A percentile compares a stretch with the other conserved stretches of the same genome.
phyloP scores from a whole-genome alignment of 2,888 invertebrate genomes.

The Diarsia dahlii region DNA sequence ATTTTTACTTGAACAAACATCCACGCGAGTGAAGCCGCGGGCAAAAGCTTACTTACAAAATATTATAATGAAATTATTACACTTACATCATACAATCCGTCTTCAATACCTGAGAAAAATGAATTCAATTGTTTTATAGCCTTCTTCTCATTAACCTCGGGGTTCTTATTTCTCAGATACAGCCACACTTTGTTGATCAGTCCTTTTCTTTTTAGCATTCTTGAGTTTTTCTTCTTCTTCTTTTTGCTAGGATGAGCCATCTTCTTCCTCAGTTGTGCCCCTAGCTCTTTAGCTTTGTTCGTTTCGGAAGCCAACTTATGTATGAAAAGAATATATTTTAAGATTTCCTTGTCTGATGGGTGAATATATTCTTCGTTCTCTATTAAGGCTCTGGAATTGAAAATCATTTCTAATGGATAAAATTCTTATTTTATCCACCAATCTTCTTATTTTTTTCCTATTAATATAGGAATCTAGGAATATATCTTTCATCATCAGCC shows the following conservation, averaged over 20 bases:
- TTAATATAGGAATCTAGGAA: too few relatives aligned
- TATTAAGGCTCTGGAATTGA: conserved; percentile 63
- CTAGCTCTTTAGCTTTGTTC: conserved; percentile 11
- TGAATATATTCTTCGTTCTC: conserved; percentile 61
- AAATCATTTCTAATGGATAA: too few relatives aligned
- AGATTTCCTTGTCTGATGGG: conserved; percentile 74
- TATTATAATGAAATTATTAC: background rate
- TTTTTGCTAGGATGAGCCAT: conserved; percentile 58
- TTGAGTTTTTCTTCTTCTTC: conserved; percentile 43
- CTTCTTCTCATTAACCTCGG: background rate
- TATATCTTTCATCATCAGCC: too few relatives aligned
- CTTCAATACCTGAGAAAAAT: conserved; percentile 69
- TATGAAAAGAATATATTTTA: conserved; percentile 75
- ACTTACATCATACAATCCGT: conserved; percentile 77
- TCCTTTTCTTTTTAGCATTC: conserved; percentile 54
- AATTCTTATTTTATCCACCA: too few relatives aligned
- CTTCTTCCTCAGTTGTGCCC: conserved; percentile 25
- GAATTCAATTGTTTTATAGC: conserved; percentile 61
- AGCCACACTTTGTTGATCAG: conserved; percentile 65
- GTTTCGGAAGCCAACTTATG: conserved; percentile 65
- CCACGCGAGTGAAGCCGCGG: too few relatives aligned
- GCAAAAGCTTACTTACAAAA: too few relatives aligned
- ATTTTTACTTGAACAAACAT: too few relatives aligned
- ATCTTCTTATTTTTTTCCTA: too few relatives aligned
- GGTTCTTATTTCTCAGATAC: conserved; percentile 35